Percentiles rank a stretch among this genome's conserved stretches.
Conservation (phyloP, 2,113 vertebrate genomes). For the Xenus cinereus region DNA sequence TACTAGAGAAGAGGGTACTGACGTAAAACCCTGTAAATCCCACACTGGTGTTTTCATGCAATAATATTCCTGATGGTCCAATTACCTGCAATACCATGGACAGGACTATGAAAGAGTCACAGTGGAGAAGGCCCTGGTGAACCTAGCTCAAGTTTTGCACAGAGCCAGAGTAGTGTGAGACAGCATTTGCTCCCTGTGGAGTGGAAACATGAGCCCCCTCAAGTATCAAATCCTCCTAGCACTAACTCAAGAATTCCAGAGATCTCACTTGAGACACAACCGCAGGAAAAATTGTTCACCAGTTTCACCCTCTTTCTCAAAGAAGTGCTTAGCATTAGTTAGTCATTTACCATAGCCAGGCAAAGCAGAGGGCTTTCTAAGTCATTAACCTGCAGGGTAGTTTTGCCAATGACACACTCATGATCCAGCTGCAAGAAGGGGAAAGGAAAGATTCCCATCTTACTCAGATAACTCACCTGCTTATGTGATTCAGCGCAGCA, state of each 20-base stretch:
- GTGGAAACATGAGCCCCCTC: not conserved
- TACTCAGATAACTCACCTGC: not conserved
- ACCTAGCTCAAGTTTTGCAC: not conserved
- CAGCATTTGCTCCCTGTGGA: accelerated
- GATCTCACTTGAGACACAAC: not conserved
- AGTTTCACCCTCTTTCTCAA: not conserved
- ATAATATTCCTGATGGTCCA: too few relatives aligned
- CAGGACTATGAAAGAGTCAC: not conserved
- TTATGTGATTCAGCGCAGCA: not conserved
- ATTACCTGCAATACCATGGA: accelerated
- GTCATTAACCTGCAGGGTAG: not conserved
- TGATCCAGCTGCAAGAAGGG: not conserved
- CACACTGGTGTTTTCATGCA: not conserved
- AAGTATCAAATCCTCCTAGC: not conserved
- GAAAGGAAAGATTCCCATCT: not conserved
- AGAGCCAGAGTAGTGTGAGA: accelerated
- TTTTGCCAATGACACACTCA: not conserved
- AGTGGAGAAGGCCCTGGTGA: not conserved
- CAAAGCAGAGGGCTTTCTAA: not conserved
- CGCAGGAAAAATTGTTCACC: not conserved
- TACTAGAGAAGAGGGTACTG: not conserved
- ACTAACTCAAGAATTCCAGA: not conserved
- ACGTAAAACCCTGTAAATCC: not conserved
- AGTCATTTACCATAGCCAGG: not conserved
- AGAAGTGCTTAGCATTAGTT: not conserved